A percentile compares a stretch with the other conserved stretches of the same genome.
phyloP scores from a whole-genome alignment of 2,113 vertebrate genomes.

The Setophaga kirtlandii region DNA sequence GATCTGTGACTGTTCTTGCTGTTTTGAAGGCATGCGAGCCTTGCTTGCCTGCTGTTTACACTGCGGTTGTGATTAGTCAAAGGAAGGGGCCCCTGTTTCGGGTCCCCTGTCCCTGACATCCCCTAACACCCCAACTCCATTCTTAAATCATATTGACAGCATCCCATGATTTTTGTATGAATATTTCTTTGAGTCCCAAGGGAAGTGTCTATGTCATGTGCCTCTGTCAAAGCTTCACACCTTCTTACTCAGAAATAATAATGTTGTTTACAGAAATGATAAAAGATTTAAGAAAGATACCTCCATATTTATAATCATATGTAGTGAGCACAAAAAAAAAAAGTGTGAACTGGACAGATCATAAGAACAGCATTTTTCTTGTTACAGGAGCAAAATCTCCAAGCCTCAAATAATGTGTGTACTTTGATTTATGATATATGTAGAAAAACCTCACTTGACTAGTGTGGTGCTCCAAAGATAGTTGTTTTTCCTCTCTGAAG shows the following conservation, averaged over 20 bases:
- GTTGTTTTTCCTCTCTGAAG: neutral
- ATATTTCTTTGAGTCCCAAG: neutral
- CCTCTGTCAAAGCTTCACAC: neutral
- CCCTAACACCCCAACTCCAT: rapidly evolving
- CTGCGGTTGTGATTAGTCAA: neutral
- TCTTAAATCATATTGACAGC: neutral
- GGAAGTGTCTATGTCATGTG: neutral
- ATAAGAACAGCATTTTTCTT: neutral
- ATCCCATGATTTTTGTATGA: neutral
- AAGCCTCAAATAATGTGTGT: neutral
- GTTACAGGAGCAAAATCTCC: neutral
- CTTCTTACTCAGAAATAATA: neutral
- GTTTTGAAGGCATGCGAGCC: rapidly evolving
- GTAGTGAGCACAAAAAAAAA: neutral
- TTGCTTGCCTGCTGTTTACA: neutral
- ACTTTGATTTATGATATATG: neutral
- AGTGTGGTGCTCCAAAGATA: neutral
- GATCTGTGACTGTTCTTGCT: neutral
- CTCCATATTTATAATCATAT: neutral
- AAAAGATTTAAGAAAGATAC: neutral
- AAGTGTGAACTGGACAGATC: neutral
- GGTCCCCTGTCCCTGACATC: too few relatives aligned
- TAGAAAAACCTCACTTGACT: neutral
- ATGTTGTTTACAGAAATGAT: neutral
- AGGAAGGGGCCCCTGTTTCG: neutral